Evolutionary conservation across 2,113 vertebrate genomes (phyloP), one percentile per base, ranked within the genome.

Genomic region (Bostrychus sinensis): DNA sequence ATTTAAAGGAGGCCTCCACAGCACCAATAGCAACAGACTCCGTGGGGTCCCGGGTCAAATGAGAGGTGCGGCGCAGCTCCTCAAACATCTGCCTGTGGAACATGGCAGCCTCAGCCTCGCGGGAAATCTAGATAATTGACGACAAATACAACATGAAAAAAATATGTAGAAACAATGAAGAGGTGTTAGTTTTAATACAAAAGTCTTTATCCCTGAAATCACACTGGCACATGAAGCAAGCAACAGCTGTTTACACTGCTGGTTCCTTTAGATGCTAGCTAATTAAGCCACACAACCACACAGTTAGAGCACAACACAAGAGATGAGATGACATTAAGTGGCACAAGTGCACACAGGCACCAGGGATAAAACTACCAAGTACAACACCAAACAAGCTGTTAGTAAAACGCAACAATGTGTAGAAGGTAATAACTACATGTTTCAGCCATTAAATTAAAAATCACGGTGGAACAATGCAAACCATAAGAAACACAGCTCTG

Each of bases 1-100:
- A 98, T 91, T 99, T 99, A 93, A 99, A 99, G 70, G 97, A 97
- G 38, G 97, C 93, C 91, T 98, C 97, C 50, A 99, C 96, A 41
- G 96, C 91, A 17, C 97, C 97, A 62, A 98, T 94, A 62, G 97
- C 97, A 1, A 94, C 90, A 0, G 95, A 86, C 92, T 99, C 97
- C 22, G 96, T 96, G 89, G 96, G 96, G 86, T 99, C 97, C 12
- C 94, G 95, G 80, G 96, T 98, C 88, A 99, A 91, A 72, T 96
- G 92, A 28, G 94, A 89, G 83, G 93, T 90, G 41, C 95, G 96
- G n/a, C 97, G 94, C 77, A 99, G 93, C 75, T 98, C 97, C 90
- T 98, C 97, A 41, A 99, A 99, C 89, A 96, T 90, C 78, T 99
- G 96, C 91, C 95, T 94, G 92, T 99, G 97, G 93, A 92, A 98